These are phyloP conservation scores for Dicentrarchus labrax DNA, from an alignment of 2,113 vertebrate species.

Conservation along the genomic window DNA sequence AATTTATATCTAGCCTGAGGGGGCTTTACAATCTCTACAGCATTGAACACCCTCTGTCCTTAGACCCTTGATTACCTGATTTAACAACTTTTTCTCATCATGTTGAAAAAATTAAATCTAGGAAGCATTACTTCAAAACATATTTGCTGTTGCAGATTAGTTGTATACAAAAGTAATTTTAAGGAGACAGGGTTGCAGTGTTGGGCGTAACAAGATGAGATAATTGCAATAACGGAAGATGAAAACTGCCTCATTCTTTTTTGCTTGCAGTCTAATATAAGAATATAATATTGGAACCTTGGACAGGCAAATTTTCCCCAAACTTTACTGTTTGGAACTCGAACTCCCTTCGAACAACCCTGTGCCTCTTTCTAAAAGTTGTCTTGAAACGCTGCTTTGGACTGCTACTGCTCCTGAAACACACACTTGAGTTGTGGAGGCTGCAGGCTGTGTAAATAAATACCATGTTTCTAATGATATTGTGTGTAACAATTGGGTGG, in stretches of 20 bases:
- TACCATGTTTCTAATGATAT: conserved; percentile 25
- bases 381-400: background rate
- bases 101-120: background rate
- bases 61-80: background rate
- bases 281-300: background rate
- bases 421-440: background rate
- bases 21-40: too few relatives aligned
- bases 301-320: too few relatives aligned
- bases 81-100: background rate
- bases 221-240: background rate
- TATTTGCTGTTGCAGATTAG: conserved; percentile 6
- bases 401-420: background rate
- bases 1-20: too few relatives aligned
- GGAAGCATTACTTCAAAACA: background rate
- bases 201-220: background rate
- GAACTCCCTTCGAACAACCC: background rate
- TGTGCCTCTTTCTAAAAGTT: background rate
- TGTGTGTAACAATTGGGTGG: conserved; percentile 1
- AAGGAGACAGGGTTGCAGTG: background rate
- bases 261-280: background rate
- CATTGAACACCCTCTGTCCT: too few relatives aligned
- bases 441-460: conserved; percentile 11
- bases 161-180: background rate
- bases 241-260: too few relatives aligned
- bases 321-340: background rate